Conservation (phyloP, 92 coral and sea anemone species). For the Actinernus sp. region DNA sequence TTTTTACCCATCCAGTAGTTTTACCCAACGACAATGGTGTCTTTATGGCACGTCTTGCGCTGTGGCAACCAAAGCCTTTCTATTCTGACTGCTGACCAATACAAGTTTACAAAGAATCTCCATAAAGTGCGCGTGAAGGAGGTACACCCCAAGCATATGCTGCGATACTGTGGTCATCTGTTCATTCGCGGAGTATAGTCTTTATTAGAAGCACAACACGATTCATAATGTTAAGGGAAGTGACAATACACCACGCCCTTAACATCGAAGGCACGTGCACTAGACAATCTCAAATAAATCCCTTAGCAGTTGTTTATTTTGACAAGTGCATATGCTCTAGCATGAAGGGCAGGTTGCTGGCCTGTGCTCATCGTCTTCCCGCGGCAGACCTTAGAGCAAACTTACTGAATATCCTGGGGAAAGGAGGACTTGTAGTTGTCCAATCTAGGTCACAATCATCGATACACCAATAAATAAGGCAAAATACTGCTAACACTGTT, state of each 20-base stretch:
- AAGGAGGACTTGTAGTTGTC: too few relatives aligned
- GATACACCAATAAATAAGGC: too few relatives aligned
- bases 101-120: too few relatives aligned
- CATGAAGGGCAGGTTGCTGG: not conserved
- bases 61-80: constrained; percentile 4
- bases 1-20: too few relatives aligned
- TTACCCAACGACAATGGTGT: constrained; percentile 22
- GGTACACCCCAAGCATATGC: constrained; percentile 45
- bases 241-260: constrained; percentile 90
- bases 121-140: not conserved
- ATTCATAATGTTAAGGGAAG: constrained; percentile 47
- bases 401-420: too few relatives aligned
- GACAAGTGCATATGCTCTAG: constrained; percentile 62
- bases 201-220: constrained; percentile 68
- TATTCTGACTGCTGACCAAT: too few relatives aligned
- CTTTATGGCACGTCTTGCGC: not conserved
- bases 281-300: constrained; percentile 71
- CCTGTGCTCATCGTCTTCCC: not conserved
- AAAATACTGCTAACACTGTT: too few relatives aligned
- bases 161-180: constrained; percentile 44
- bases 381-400: too few relatives aligned
- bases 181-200: constrained; percentile 31
- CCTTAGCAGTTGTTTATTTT: constrained; percentile 72
- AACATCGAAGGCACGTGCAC: constrained; percentile 80
- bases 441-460: too few relatives aligned